A percentile compares a stretch with the other conserved stretches of the same genome.
Conservation (phyloP, 1,140 invertebrate genomes). For the Trigoniulus corallinus region DNA sequence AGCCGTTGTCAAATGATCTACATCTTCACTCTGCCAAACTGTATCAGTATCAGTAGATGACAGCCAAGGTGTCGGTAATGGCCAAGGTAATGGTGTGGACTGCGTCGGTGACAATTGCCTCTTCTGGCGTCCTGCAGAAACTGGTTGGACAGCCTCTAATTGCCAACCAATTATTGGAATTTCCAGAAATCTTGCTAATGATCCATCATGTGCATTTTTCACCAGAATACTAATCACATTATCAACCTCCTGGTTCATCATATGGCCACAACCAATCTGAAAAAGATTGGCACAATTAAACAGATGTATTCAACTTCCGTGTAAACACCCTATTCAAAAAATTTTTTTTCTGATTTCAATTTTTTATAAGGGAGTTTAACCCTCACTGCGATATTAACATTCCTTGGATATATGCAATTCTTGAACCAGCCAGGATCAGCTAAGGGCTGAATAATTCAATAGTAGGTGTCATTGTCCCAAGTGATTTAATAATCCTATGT, state of each 20-base stretch:
- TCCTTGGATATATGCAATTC: too few relatives aligned
- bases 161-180: conserved; percentile 46
- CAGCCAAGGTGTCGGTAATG: conserved; percentile 9
- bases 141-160: conserved; percentile 21
- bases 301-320: not conserved
- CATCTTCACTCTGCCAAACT: conserved; percentile 2
- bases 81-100: conserved; percentile 13
- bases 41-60: not conserved
- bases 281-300: conserved; percentile 11
- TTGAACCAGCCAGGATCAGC: too few relatives aligned
- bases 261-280: conserved; percentile 47
- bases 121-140: not conserved
- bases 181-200: conserved; percentile 37
- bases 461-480: too few relatives aligned
- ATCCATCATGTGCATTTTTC: conserved; percentile 40
- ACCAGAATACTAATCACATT: conserved; percentile 39
- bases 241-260: conserved; percentile 35
- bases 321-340: not conserved
- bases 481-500: too few relatives aligned
- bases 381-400: too few relatives aligned
- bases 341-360: too few relatives aligned
- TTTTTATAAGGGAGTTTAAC: too few relatives aligned
- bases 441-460: too few relatives aligned
- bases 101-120: conserved; percentile 1
- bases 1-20: conserved; percentile 6